phyloP scores from a whole-genome alignment of 2,888 invertebrate species.

The Caradrina clavipalpis region DNA sequence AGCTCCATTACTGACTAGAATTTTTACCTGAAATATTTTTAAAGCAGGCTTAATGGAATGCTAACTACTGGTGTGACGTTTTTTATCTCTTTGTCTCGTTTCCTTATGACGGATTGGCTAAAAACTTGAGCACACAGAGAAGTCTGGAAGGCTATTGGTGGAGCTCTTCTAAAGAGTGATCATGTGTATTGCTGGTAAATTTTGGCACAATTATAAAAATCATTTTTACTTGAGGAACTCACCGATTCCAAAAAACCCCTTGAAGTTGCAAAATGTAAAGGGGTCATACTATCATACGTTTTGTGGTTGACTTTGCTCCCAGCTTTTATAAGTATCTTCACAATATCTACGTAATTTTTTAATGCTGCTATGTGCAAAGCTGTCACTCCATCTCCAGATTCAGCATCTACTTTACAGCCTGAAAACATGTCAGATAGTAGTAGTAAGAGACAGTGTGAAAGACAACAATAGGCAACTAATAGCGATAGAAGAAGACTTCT shows the following conservation, averaged over 20 bases:
- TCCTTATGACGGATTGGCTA: not conserved
- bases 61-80: not conserved
- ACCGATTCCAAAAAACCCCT: slow-evolving; percentile 90
- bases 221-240: slow-evolving; percentile 51
- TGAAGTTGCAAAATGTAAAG: slow-evolving; percentile 92
- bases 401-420: slow-evolving; percentile 92
- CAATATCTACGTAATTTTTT: slow-evolving; percentile 91
- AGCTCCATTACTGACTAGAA: slow-evolving; percentile 89
- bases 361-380: slow-evolving; percentile 93
- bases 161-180: no score
- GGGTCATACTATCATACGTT: slow-evolving; percentile 91
- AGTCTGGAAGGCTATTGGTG: not conserved
- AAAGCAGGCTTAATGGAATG: not conserved
- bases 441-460: not conserved
- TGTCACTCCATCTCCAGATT: slow-evolving; percentile 92
- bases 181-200: not conserved
- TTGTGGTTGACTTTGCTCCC: slow-evolving; percentile 92
- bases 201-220: not conserved
- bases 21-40: slow-evolving; percentile 81
- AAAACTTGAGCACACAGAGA: not conserved
- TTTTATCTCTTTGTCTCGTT: not conserved
- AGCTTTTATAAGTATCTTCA: slow-evolving; percentile 88
- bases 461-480: not conserved
- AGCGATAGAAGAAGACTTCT: not conserved
- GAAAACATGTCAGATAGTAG: slow-evolving; percentile 59